Percentiles rank a stretch among this genome's conserved stretches.
phyloP scores from a whole-genome alignment of 2,113 vertebrate genomes.

The Tenrec ecaudatus region DNA sequence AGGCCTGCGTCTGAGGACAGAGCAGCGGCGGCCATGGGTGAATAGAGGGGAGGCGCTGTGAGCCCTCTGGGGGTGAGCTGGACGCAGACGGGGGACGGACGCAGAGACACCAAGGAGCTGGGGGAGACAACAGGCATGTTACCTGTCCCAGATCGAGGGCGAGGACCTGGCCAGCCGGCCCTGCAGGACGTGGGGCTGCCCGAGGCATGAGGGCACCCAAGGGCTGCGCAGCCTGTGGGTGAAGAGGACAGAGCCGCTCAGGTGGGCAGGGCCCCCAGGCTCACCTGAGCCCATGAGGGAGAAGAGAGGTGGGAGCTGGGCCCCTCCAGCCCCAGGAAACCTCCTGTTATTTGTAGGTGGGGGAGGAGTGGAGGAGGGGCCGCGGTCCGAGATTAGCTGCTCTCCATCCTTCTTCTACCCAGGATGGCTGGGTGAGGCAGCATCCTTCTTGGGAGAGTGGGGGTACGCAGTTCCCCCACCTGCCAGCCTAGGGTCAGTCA shows the following conservation, averaged over 20 bases:
- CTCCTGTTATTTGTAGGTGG: neutral
- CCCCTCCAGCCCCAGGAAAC: rapidly evolving
- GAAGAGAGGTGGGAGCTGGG: rapidly evolving
- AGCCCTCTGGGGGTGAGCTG: neutral
- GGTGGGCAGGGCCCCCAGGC: slow-evolving; percentile 71
- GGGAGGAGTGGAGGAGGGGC: rapidly evolving
- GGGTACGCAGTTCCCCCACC: no score
- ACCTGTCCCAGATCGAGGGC: slow-evolving; percentile 91
- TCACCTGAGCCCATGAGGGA: neutral
- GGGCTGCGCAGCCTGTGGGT: slow-evolving; percentile 90
- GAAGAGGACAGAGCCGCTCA: slow-evolving; percentile 90
- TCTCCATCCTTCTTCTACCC: neutral
- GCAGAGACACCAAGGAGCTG: neutral
- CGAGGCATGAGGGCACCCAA: slow-evolving; percentile 90
- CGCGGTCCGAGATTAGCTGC: neutral
- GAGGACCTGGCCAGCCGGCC: slow-evolving; percentile 91
- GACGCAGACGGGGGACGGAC: neutral
- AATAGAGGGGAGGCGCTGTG: no score
- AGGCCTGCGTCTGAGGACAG: neutral
- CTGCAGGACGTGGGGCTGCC: slow-evolving; percentile 90
- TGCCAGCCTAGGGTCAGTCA: neutral
- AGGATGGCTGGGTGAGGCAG: neutral
- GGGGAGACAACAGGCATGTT: slow-evolving; percentile 83
- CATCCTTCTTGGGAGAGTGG: neutral
- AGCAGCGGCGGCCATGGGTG: neutral